Conservation (phyloP, 2,888 invertebrate species). For the Helicoverpa assulta region DNA sequence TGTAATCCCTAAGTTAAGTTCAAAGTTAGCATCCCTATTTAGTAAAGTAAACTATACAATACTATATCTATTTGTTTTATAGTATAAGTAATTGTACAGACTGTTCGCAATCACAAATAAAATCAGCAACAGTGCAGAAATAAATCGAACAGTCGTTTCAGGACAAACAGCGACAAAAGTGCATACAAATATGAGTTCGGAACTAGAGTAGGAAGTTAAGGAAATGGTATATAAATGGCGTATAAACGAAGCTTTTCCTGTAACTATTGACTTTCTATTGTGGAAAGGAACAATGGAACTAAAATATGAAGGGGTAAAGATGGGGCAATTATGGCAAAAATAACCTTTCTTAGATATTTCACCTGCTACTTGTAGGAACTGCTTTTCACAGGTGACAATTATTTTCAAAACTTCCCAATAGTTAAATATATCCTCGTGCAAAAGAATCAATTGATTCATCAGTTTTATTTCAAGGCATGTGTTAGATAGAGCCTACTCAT, state of each 20-base stretch:
- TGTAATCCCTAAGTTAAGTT: too few species aligned
- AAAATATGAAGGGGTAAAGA: conserved; percentile 2
- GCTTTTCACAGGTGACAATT: too few species aligned
- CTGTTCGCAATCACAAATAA: not conserved
- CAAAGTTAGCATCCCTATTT: too few species aligned
- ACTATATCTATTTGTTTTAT: too few species aligned
- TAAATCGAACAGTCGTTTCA: conserved; percentile 13
- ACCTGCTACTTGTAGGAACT: too few species aligned
- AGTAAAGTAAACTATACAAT: too few species aligned
- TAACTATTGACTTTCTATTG: conserved; percentile 23
- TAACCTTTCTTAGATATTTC: too few species aligned
- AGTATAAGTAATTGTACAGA: too few species aligned
- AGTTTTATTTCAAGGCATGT: too few species aligned
- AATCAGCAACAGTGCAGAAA: conserved; percentile 14
- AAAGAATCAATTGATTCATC: too few species aligned
- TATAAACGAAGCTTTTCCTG: conserved; percentile 36
- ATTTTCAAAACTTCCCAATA: not conserved
- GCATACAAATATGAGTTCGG: conserved; percentile 35
- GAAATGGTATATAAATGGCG: conserved; percentile 49
- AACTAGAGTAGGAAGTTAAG: conserved; percentile 24
- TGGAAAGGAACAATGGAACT: conserved; percentile 7
- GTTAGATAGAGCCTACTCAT: too few species aligned
- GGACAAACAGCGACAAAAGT: conserved; percentile 16
- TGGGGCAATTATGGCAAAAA: conserved; percentile 13
- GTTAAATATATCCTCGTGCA: too few species aligned